A percentile compares a stretch with the other conserved stretches of the same genome.
Conservation (phyloP, 2,888 invertebrate species). For the Atethmia centrago region DNA sequence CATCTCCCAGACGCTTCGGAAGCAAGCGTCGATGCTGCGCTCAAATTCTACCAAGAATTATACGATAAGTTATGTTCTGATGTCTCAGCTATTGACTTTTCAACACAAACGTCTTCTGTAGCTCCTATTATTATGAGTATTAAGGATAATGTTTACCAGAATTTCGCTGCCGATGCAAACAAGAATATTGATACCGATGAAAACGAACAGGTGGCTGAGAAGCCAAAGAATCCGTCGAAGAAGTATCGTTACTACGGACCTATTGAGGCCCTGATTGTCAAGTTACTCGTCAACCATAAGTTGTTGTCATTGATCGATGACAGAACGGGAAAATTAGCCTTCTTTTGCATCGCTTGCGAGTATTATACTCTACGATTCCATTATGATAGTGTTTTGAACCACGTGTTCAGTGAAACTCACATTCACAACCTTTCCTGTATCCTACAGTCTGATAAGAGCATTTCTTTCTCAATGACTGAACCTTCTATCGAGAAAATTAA, state of each 20-base stretch:
- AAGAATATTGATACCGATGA: conserved; percentile 87
- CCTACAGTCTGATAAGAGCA: conserved; percentile 82
- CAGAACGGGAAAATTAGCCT: conserved; percentile 86
- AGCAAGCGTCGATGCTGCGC: conserved; percentile 81
- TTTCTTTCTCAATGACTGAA: conserved; percentile 79
- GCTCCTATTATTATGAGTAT: conserved; percentile 89
- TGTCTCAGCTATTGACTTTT: conserved; percentile 80
- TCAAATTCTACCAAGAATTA: conserved; percentile 82
- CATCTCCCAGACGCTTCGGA: conserved; percentile 86
- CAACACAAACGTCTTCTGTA: conserved; percentile 82
- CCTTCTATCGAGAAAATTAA: conserved; percentile 81
- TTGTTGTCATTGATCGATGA: conserved; percentile 84
- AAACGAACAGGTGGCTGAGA: conserved; percentile 80
- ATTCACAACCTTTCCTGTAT: conserved; percentile 85
- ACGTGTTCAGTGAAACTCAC: conserved; percentile 86
- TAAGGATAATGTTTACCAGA: conserved; percentile 88
- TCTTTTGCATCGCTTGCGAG: conserved; percentile 88
- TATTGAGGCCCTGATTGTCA: conserved; percentile 82
- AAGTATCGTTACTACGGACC: conserved; percentile 88
- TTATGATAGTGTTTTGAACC: conserved; percentile 86
- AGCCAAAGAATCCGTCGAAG: conserved; percentile 83
- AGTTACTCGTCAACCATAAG: conserved; percentile 83
- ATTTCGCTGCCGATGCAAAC: conserved; percentile 84
- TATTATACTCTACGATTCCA: conserved; percentile 87
- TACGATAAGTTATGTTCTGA: conserved; percentile 82